Evolutionary conservation across 1,140 invertebrate genomes (phyloP).

Genomic region (Pogonognathellus flavescens): DNA sequence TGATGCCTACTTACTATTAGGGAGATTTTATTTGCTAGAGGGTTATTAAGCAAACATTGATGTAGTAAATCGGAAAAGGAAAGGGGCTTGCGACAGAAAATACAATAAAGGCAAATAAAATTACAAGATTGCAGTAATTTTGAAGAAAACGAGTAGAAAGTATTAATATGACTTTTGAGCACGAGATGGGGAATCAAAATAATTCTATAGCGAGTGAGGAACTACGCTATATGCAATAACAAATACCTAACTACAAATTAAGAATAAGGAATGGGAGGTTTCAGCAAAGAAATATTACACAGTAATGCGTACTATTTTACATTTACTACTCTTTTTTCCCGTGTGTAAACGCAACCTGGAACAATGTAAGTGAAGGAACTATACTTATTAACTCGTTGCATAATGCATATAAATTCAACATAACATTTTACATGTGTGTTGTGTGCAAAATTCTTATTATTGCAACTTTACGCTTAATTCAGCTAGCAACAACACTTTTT

Average conservation of each 20-base stretch:
- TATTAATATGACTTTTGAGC: constrained; percentile 23
- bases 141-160: background rate
- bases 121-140: constrained; percentile 7
- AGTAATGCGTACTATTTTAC: background rate
- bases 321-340: background rate
- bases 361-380: background rate
- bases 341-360: background rate
- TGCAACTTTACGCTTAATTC: background rate
- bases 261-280: constrained; percentile 26
- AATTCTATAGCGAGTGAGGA: constrained; percentile 1
- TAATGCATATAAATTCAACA: background rate
- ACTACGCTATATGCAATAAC: background rate
- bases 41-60: no score
- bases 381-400: background rate
- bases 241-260: constrained; percentile 31
- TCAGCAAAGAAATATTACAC: constrained; percentile 18
- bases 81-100: constrained; percentile 12
- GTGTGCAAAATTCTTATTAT: background rate
- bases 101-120: constrained; percentile 1
- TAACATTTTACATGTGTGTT: background rate
- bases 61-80: background rate
- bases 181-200: background rate
- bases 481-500: background rate
- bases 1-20: background rate
- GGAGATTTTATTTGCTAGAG: no score